Percentiles rank a stretch among this genome's conserved stretches.
Conservation (phyloP, 2,113 vertebrate genomes). For the Tragelaphus buxtoni region DNA sequence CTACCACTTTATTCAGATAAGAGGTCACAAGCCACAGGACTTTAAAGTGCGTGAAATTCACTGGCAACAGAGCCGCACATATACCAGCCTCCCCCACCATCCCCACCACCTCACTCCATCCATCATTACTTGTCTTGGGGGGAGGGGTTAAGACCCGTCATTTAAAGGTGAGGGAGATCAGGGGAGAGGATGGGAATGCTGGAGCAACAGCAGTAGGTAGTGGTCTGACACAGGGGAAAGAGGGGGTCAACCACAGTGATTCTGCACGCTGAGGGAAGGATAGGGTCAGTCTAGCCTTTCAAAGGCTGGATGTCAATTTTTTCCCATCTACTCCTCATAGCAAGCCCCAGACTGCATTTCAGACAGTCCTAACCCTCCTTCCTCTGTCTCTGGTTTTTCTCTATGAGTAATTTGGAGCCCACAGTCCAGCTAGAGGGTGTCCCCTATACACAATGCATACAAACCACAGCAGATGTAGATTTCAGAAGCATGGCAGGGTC, state of each 20-base stretch:
- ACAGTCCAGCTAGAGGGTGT: not conserved
- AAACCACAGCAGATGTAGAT: not conserved
- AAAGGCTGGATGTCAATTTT: not conserved
- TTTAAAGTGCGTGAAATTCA: constrained; percentile 84
- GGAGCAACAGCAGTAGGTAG: not conserved
- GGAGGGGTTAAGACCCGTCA: constrained; percentile 29
- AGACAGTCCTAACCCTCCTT: not conserved
- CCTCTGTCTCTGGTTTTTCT: not conserved
- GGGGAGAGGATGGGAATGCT: not conserved
- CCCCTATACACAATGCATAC: not conserved
- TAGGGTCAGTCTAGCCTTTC: constrained; percentile 18
- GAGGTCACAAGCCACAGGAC: constrained; percentile 80
- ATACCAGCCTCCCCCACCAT: constrained; percentile 59
- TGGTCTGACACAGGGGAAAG: not conserved
- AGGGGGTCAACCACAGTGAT: not conserved
- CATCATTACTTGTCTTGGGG: not conserved
- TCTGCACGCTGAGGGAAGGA: not conserved
- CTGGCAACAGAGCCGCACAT: constrained; percentile 71
- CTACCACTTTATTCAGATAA: constrained; percentile 83
- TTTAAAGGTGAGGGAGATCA: not conserved
- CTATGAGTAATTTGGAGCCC: constrained; percentile 1
- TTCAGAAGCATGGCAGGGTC: not conserved
- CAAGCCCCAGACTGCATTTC: not conserved
- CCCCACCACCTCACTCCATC: not conserved
- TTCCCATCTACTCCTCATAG: not conserved